phyloP scores from a whole-genome alignment of 2,888 invertebrate genomes.

The Platycheirus rosarum region DNA sequence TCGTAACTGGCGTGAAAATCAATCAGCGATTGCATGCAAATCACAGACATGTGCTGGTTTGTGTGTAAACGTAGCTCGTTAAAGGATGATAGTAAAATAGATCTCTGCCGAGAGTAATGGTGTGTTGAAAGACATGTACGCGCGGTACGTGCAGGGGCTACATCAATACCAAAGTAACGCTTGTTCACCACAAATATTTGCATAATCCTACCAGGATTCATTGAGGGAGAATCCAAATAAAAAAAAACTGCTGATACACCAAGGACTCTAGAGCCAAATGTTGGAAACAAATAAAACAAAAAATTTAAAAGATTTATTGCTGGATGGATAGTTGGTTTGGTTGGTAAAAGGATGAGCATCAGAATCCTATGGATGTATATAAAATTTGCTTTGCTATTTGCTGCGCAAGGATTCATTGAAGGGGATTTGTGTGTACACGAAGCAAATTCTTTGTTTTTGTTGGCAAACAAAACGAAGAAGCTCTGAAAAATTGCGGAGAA shows the following conservation, averaged over 20 bases:
- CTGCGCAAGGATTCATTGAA: constrained; percentile 45
- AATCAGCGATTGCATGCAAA: constrained; percentile 56
- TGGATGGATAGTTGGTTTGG: constrained; percentile 20
- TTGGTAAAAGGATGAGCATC: constrained; percentile 29
- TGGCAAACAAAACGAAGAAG: constrained; percentile 6
- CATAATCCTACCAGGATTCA: constrained; percentile 59
- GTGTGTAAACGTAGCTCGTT: constrained; percentile 36
- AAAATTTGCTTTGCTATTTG: constrained; percentile 49
- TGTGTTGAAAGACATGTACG: constrained; percentile 11
- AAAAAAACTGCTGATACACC: constrained; percentile 14
- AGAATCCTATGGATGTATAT: constrained; percentile 12
- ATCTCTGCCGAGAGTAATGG: constrained; percentile 19
- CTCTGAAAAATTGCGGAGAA: constrained; percentile 47
- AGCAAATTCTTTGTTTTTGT: background rate
- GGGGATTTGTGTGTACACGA: constrained; percentile 21
- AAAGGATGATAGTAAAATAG: constrained; percentile 43
- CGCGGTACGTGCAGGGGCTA: background rate
- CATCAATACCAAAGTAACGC: constrained; percentile 61
- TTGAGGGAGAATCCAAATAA: constrained; percentile 31
- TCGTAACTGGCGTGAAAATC: constrained; percentile 54
- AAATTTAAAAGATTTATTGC: constrained; percentile 63
- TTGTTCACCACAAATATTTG: constrained; percentile 71
- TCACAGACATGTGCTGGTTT: constrained; percentile 15
- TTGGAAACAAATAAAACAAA: constrained; percentile 38
- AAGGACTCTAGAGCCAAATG: constrained; percentile 1